Evolutionary conservation across 2,888 invertebrate species (phyloP).

Genomic region (Trichogramma evanescens): DNA sequence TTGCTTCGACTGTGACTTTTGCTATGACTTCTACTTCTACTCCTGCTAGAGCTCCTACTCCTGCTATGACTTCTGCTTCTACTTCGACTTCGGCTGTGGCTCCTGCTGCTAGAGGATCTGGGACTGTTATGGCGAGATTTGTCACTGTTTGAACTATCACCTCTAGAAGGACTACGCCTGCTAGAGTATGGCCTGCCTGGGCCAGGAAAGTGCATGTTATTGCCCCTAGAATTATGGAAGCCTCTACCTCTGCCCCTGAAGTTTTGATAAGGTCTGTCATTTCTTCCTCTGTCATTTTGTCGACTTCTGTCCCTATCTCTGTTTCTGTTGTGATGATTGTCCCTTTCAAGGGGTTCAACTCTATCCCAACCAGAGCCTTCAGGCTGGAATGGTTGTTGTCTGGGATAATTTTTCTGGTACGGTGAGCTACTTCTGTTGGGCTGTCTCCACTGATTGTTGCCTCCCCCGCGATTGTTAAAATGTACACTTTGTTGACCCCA

Average conservation of each 20-base stretch:
- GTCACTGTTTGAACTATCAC: too few species aligned
- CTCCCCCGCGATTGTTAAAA: neutral
- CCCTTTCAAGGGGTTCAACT: neutral
- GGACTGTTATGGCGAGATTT: too few species aligned
- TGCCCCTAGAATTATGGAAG: constrained; percentile 8
- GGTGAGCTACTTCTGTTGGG: neutral
- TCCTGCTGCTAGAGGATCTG: constrained; percentile 3
- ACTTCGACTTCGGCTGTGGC: constrained; percentile 1
- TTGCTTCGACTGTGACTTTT: neutral
- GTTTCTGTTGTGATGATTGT: constrained; percentile 4
- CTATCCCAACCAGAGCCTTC: constrained; percentile 20
- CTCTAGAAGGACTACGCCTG: neutral
- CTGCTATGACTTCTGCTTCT: neutral
- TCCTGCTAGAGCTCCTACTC: neutral
- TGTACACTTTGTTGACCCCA: neutral
- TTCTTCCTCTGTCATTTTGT: constrained; percentile 3
- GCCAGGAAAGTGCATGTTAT: constrained; percentile 22
- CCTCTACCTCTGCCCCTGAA: constrained; percentile 17
- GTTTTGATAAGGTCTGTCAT: constrained; percentile 17
- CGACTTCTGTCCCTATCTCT: constrained; percentile 10
- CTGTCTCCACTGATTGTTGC: constrained; percentile 11
- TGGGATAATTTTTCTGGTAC: constrained; percentile 8
- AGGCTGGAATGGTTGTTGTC: neutral
- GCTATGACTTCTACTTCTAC: constrained; percentile 5
- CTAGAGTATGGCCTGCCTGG: constrained; percentile 24